Evolutionary conservation across 2,797 vertebrate species (phyloP), one percentile per base, ranked within the genome.

Genomic region (Peromyscus eremicus): DNA sequence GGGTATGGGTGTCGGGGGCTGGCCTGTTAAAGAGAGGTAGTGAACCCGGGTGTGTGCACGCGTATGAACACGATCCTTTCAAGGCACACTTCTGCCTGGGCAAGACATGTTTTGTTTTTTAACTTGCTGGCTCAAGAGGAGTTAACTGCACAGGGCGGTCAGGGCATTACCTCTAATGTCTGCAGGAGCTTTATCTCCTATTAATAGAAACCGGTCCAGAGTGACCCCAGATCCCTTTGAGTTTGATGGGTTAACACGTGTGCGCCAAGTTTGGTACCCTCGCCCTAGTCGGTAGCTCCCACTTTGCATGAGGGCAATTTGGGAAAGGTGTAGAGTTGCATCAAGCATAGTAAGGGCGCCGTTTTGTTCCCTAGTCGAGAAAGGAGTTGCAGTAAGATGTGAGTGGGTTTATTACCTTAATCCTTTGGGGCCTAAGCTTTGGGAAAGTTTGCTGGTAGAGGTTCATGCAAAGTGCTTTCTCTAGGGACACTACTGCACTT

Each of bases 151-250:
- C 52, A 0, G 25, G 96, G 95, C 49, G 75, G 90, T 60, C 96
- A 91, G 93, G 82, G 98, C 97, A 98, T 99, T 98, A 98, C 91
- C 81, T 92, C 97, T 98, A 92, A 97, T 82, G 94, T 95, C 96
- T 97, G 43, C 96, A 85, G 96, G 97, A 98, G 98, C 98, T 98
- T 99, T 98, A 97, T 88, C 92, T 89, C 92, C 98, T 99, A 98
- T 98, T 98, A 98, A 98, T 98, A 99, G 98, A 94, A 98, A 94
- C 80, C 70, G 60, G 1, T 97, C 96, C 94, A 94, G 97, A 92
- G 95, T 98, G 97, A 97, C 97, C 97, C 93, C 95, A 92, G 97
- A 80, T 94, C 96, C 96, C 95, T 95, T 89, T 40, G 97, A 94
- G 96, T 95, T 83, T 95, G 97, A 96, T 96, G 97, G 81, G 91